phyloP scores from a whole-genome alignment of 2,797 vertebrate genomes.

The Amazona finschi region DNA sequence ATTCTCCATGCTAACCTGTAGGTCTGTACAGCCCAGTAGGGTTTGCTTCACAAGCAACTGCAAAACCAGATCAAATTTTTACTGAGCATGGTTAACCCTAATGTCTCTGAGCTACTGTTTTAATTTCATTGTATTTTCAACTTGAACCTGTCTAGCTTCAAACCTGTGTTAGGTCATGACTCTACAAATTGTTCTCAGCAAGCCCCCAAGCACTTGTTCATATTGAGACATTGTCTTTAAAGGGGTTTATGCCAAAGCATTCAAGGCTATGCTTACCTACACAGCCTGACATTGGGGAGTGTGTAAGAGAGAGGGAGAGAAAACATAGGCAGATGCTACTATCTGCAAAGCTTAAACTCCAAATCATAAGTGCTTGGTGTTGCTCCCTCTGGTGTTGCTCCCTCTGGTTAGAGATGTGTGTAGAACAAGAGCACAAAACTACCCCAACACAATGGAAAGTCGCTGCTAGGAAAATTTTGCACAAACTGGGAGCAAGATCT shows the following conservation, averaged over 20 bases:
- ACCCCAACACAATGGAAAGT: background rate
- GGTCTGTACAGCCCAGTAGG: background rate
- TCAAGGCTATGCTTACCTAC: background rate
- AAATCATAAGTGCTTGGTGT: background rate
- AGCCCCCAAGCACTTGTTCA: accelerated
- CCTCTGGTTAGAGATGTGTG: accelerated
- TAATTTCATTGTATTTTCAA: background rate
- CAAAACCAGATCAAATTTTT: background rate
- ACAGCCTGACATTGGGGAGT: background rate
- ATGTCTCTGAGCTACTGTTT: background rate
- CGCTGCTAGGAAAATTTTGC: background rate
- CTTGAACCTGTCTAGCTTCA: background rate
- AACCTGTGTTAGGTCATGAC: background rate
- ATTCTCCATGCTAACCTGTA: background rate
- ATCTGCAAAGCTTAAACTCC: background rate
- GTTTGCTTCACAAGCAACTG: background rate
- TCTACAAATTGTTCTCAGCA: background rate
- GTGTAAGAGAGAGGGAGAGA: background rate
- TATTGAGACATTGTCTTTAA: background rate
- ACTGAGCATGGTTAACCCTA: background rate
- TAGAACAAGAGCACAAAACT: background rate
- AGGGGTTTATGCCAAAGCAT: background rate
- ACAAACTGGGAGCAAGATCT: background rate
- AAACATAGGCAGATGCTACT: background rate
- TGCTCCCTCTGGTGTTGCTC: background rate